Percentiles rank a stretch among this genome's conserved stretches.
phyloP scores from a whole-genome alignment of 2,113 vertebrate species.

The Clarias gariepinus region DNA sequence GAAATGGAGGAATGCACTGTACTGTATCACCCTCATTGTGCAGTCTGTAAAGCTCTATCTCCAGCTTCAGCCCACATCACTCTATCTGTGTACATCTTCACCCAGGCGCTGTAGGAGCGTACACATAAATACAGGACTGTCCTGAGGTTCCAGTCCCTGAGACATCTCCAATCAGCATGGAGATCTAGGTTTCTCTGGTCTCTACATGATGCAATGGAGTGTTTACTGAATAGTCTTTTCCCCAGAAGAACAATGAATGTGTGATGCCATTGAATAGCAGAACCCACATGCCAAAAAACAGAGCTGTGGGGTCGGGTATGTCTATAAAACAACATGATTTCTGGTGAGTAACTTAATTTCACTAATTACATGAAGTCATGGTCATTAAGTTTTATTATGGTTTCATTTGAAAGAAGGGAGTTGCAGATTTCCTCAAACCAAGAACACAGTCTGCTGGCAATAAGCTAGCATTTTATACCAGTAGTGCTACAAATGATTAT shows the following conservation, averaged over 20 bases:
- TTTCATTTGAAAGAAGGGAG: constrained; percentile 49
- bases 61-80: background rate
- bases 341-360: constrained; percentile 48
- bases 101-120: background rate
- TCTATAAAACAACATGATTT: constrained; percentile 49
- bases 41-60: background rate
- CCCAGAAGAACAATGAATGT: constrained; percentile 1
- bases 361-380: constrained; percentile 67
- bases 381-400: constrained; percentile 55
- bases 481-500: background rate
- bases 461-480: background rate
- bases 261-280: constrained; percentile 3
- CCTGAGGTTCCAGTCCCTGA: background rate
- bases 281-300: constrained; percentile 9
- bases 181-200: background rate
- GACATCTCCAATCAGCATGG: background rate
- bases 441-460: background rate
- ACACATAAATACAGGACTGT: background rate
- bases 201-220: background rate
- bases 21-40: background rate
- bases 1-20: background rate
- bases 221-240: constrained; percentile 7
- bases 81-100: background rate
- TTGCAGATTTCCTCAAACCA: constrained; percentile 54
- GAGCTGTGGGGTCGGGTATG: constrained; percentile 41